A percentile compares a stretch with the other conserved stretches of the same genome.
phyloP scores from a whole-genome alignment of 2,113 vertebrate species.

The Microcebus jonahi region DNA sequence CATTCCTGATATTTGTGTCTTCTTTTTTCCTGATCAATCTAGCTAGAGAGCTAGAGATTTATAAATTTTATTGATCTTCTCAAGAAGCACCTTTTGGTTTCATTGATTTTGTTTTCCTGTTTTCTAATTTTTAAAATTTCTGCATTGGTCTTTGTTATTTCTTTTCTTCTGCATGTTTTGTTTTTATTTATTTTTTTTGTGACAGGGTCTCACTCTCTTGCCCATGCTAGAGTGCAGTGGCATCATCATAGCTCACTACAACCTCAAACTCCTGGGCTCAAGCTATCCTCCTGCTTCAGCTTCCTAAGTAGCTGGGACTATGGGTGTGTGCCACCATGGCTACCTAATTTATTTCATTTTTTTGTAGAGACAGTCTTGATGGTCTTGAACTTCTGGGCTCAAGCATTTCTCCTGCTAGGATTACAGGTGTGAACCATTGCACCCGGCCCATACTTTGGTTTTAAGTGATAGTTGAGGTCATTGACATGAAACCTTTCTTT shows the following conservation, averaged over 20 bases:
- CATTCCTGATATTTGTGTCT: not conserved
- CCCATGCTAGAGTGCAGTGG: no score
- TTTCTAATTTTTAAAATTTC: not conserved
- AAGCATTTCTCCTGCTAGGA: no score
- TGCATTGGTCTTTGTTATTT: constrained; percentile 3
- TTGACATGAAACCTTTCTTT: no score
- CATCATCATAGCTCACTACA: not conserved
- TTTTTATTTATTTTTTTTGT: not conserved
- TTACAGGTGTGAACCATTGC: no score
- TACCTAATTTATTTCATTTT: no score
- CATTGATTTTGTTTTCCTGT: not conserved
- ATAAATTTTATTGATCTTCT: not conserved
- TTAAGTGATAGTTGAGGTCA: no score
- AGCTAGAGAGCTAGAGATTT: not conserved
- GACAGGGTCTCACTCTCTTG: not conserved
- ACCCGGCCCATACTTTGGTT: no score
- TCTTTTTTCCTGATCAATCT: not conserved
- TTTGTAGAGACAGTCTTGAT: not conserved
- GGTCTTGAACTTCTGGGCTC: no score
- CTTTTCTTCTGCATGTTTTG: not conserved
- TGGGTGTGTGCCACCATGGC: not conserved
- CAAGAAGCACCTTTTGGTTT: not conserved
- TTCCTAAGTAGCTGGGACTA: not conserved
- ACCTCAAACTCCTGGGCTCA: not conserved
- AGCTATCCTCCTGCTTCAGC: not conserved